Evolutionary conservation across 2,113 vertebrate genomes (phyloP).

Genomic region (Tor tambroides): DNA sequence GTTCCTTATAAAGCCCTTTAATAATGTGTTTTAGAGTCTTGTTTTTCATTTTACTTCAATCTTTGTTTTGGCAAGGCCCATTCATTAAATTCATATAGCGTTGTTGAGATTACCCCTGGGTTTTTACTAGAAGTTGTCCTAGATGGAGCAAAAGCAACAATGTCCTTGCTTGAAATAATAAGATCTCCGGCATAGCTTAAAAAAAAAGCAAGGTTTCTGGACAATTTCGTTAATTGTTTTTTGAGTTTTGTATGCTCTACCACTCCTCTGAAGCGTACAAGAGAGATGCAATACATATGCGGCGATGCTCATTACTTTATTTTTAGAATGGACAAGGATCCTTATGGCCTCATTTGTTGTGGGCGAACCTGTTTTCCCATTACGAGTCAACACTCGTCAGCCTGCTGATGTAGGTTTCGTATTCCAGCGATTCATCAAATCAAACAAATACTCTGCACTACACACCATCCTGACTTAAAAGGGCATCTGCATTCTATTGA

Average conservation of each 20-base stretch:
- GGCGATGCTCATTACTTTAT: constrained; percentile 65
- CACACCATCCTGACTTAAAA: constrained; percentile 72
- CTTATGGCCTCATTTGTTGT: constrained; percentile 65
- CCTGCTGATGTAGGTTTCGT: constrained; percentile 58
- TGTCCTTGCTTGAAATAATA: constrained; percentile 39
- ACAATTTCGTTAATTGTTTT: constrained; percentile 37
- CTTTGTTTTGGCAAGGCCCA: constrained; percentile 18
- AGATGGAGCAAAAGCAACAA: neutral
- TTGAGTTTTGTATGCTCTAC: neutral
- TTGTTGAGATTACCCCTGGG: constrained; percentile 19
- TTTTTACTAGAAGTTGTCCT: constrained; percentile 8
- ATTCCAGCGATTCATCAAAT: constrained; percentile 64
- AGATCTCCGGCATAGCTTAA: neutral
- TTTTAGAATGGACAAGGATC: constrained; percentile 62
- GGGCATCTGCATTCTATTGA: constrained; percentile 74
- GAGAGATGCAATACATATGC: constrained; percentile 63
- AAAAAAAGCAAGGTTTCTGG: neutral
- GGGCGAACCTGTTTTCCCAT: constrained; percentile 44
- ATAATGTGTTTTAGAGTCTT: constrained; percentile 43
- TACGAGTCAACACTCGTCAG: constrained; percentile 42
- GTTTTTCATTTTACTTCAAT: constrained; percentile 48
- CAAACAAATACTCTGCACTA: constrained; percentile 63
- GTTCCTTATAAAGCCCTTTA: constrained; percentile 49
- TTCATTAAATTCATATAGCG: constrained; percentile 35
- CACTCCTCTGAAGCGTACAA: constrained; percentile 57